phyloP scores from a whole-genome alignment of 2,797 vertebrate species.

The Rhinophrynus dorsalis region DNA sequence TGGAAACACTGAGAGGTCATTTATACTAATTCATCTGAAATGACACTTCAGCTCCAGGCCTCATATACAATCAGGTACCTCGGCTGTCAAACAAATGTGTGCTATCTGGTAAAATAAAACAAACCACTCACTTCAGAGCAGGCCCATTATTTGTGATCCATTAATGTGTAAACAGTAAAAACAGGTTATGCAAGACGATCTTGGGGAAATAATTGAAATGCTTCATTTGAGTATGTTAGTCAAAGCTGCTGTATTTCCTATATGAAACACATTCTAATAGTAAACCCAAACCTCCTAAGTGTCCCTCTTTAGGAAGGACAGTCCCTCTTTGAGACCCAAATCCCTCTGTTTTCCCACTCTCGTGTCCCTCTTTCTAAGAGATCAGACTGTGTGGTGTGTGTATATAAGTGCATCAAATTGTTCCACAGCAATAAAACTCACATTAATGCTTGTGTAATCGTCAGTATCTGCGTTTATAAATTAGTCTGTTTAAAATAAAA shows the following conservation, averaged over 20 bases:
- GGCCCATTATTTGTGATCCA: constrained; percentile 47
- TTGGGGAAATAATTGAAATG: neutral
- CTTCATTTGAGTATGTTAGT: neutral
- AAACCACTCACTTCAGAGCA: constrained; percentile 46
- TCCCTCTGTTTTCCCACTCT: no score
- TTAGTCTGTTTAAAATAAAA: no score
- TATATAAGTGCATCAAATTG: no score
- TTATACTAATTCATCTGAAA: constrained; percentile 56
- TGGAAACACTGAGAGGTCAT: constrained; percentile 53
- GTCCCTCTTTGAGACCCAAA: no score
- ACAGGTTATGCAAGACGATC: constrained; percentile 40
- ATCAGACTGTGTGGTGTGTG: no score
- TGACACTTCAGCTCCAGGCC: constrained; percentile 47
- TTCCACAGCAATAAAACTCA: no score
- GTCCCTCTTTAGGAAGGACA: no score
- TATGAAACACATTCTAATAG: no score
- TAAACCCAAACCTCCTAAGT: no score
- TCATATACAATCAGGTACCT: constrained; percentile 45
- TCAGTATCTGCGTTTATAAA: no score
- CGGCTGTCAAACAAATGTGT: constrained; percentile 48
- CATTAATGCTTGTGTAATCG: no score
- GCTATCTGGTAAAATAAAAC: constrained; percentile 45
- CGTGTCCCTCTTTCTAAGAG: no score
- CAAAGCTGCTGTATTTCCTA: neutral
- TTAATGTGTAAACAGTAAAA: constrained; percentile 49